A percentile compares a stretch with the other conserved stretches of the same genome.
Conservation (phyloP, 2,113 vertebrate genomes). For the Entomyzon cyanotis region DNA sequence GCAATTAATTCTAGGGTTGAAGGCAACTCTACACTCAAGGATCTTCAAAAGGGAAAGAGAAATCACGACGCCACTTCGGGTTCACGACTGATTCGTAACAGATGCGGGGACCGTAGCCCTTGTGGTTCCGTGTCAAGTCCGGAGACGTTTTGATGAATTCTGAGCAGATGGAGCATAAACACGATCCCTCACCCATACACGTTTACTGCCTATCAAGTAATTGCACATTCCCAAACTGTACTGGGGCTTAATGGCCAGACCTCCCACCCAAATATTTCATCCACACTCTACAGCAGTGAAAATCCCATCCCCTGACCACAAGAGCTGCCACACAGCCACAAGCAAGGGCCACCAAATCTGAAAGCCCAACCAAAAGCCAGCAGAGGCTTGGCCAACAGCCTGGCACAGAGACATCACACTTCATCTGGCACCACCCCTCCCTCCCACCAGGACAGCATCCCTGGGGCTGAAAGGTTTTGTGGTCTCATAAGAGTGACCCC, state of each 20-base stretch:
- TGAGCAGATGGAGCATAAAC: constrained; percentile 60
- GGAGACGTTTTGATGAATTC: constrained; percentile 57
- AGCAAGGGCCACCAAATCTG: background rate
- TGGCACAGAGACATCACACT: background rate
- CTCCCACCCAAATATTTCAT: background rate
- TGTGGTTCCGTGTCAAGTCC: background rate
- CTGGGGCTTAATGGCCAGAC: background rate
- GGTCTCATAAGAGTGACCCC: background rate
- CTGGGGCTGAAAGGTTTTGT: background rate
- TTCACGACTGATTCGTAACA: constrained; percentile 50
- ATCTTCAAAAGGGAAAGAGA: constrained; percentile 61
- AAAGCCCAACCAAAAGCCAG: background rate
- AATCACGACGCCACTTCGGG: constrained; percentile 34
- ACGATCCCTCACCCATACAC: background rate
- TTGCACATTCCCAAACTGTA: background rate
- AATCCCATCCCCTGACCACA: background rate
- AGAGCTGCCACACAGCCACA: background rate
- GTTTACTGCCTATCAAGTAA: constrained; percentile 3
- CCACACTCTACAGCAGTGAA: background rate
- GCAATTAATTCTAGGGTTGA: constrained; percentile 59
- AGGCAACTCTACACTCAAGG: constrained; percentile 44
- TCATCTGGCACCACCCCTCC: background rate
- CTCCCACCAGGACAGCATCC: background rate
- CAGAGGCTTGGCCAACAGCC: background rate
- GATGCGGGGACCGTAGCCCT: constrained; percentile 28